A percentile compares a stretch with the other conserved stretches of the same genome.
phyloP scores from a whole-genome alignment of 2,797 vertebrate genomes.

The Mareca penelope region DNA sequence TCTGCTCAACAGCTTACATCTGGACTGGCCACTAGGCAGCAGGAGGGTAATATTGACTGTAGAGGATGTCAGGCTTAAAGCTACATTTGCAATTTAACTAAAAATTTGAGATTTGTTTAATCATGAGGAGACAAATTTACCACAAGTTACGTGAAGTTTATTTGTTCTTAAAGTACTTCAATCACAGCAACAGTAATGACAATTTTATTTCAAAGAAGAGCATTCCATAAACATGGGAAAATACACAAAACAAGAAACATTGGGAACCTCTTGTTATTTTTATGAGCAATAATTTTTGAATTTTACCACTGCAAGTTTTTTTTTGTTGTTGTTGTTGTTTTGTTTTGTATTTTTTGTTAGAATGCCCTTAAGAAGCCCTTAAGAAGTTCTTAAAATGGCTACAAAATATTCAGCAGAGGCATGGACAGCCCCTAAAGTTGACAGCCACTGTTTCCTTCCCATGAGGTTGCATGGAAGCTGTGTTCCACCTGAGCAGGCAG shows the following conservation, averaged over 20 bases:
- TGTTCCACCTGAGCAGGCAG: no score
- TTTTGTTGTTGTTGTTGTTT: no score
- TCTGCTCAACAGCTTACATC: neutral
- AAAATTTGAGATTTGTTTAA: neutral
- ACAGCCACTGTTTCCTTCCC: neutral
- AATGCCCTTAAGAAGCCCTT: no score
- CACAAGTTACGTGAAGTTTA: neutral
- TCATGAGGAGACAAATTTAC: neutral
- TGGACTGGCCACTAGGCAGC: neutral
- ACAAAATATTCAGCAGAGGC: neutral
- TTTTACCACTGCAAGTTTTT: neutral
- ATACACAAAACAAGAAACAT: neutral
- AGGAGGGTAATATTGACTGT: neutral
- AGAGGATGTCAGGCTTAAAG: neutral
- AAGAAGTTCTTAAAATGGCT: neutral
- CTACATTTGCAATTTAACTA: neutral
- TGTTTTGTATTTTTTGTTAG: no score
- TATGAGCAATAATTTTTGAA: neutral
- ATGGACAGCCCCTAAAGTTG: neutral
- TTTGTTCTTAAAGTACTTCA: neutral
- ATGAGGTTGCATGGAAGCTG: neutral
- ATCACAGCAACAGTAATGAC: neutral
- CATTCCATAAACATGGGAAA: neutral
- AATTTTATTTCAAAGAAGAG: neutral
- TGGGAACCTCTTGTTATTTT: neutral